Base-by-base conservation (phyloP, 1,140 invertebrate species). In the Thereuonema tuberculata region DNA sequence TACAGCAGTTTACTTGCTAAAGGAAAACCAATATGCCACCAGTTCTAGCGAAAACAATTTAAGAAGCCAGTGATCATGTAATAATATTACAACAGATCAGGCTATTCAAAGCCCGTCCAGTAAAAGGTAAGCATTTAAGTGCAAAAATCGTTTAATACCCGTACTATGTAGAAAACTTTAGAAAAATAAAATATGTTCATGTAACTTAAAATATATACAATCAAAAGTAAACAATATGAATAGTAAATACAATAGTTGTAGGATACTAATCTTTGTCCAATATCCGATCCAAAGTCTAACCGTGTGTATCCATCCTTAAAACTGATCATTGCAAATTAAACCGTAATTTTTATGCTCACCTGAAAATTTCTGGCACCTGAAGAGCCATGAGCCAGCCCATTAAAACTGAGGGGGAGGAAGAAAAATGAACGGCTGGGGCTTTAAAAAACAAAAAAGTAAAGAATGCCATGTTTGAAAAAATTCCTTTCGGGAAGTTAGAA, bases 161-260 rank as follows among this genome's bases (percentile, higher is more conserved):
- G 37, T 43, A 43, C 9, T 43, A 43, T 43, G 37, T 43, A 43
- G 37, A 43, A 43, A 43, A 43, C n/a, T 12, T 43, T 43, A 43
- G 37, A 31, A 37, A 37, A 58, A 37, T n/a, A 43, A 37, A 54
- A 23, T 25, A n/a, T n/a, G n/a, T n/a, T n/a, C n/a, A 12, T 43
- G 15, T 37, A 60, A 60, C 56, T 56, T 58, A 57, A 31, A 29
- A 58, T 28, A 26, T 56, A 28, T 26, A 24, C 24, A n/a, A 14
- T 26, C 9, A 21, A 17, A 14, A n/a, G n/a, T n/a, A 50, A 50
- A 14, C n/a, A n/a, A 26, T 2, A 17, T 56, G 58, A 9, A 59
- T 15, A 24, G 15, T 15, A 24, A 14, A 52, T 43, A 52, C 23
- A 14, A 15, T 52, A 24, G 15, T 24, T 12, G 5, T 24, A 20